A percentile compares a stretch with the other conserved stretches of the same genome.
Evolutionary conservation across 2,797 vertebrate species (phyloP).

Genomic region (Chrysocyon brachyurus): DNA sequence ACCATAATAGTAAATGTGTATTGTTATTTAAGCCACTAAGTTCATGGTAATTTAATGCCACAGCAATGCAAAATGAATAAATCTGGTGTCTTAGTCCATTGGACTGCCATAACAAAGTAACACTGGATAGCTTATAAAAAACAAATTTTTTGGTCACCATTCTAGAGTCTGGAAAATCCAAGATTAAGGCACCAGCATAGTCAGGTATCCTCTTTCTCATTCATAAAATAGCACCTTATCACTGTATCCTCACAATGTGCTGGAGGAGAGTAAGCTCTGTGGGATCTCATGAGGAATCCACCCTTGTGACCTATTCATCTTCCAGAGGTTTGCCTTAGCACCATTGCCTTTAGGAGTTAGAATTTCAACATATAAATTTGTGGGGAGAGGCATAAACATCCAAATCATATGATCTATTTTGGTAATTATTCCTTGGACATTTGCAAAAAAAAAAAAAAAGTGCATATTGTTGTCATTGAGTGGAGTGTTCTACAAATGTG

Average conservation of each 20-base stretch:
- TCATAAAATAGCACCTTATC: not conserved
- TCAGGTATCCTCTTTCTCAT: not conserved
- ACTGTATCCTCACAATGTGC: not conserved
- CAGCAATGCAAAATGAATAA: not conserved
- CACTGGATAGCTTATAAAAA: not conserved
- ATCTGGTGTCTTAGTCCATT: not conserved
- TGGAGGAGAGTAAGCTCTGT: not conserved
- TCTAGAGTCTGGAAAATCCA: not conserved
- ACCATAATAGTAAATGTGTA: not conserved
- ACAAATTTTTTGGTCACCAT: not conserved
- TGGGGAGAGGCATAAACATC: not conserved
- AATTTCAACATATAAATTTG: not conserved
- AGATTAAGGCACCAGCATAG: not conserved
- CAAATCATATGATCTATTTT: not conserved
- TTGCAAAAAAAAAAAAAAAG: not conserved
- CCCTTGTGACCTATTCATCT: not conserved
- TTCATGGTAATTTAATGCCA: not conserved
- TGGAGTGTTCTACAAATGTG: not conserved
- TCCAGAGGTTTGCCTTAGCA: not conserved
- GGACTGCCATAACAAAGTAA: not conserved
- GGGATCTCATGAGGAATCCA: not conserved
- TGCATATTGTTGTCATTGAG: not conserved
- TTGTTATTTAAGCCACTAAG: not conserved
- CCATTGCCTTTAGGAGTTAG: not conserved
- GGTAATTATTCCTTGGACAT: not conserved